Conservation (phyloP, 1,140 invertebrate genomes). For the Drosophila biarmipes region DNA sequence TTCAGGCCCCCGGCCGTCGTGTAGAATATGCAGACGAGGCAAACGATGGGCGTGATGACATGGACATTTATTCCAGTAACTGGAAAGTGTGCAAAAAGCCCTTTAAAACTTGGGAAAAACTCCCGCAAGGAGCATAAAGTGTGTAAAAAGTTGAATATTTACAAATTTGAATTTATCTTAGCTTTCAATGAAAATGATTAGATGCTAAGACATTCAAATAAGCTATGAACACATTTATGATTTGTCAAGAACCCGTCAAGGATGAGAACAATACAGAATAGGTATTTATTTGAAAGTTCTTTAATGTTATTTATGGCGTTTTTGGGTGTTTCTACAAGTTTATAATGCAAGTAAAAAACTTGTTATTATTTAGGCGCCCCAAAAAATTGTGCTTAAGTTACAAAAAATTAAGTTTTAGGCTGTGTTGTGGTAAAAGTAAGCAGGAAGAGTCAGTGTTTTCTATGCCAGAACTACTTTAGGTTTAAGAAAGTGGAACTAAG, state of each 20-base stretch:
- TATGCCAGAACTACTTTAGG: too few species aligned
- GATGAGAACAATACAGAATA: not conserved
- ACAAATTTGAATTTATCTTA: not conserved
- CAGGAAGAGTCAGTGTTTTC: too few species aligned
- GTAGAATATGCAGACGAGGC: conserved; percentile 69
- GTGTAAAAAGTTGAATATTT: not conserved
- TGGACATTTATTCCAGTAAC: conserved; percentile 94
- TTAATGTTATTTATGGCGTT: too few species aligned
- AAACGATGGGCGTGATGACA: conserved; percentile 92
- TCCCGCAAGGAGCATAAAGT: not conserved
- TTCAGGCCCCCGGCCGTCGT: conserved; percentile 91
- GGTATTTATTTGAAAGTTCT: too few species aligned
- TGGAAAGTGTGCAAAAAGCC: conserved; percentile 77
- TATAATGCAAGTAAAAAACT: too few species aligned
- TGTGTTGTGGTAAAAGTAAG: too few species aligned
- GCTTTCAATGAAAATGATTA: not conserved
- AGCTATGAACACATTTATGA: not conserved
- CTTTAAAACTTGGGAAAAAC: not conserved
- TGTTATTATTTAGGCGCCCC: too few species aligned
- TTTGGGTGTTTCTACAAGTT: too few species aligned
- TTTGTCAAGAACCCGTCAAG: conserved; percentile 2
- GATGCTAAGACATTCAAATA: not conserved
- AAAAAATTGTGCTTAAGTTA: too few species aligned
- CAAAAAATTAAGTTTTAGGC: too few species aligned
- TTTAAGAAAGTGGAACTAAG: too few species aligned